A percentile compares a stretch with the other conserved stretches of the same genome.
Evolutionary conservation across 2,797 vertebrate species (phyloP).

Genomic region (Streptopelia turtur): DNA sequence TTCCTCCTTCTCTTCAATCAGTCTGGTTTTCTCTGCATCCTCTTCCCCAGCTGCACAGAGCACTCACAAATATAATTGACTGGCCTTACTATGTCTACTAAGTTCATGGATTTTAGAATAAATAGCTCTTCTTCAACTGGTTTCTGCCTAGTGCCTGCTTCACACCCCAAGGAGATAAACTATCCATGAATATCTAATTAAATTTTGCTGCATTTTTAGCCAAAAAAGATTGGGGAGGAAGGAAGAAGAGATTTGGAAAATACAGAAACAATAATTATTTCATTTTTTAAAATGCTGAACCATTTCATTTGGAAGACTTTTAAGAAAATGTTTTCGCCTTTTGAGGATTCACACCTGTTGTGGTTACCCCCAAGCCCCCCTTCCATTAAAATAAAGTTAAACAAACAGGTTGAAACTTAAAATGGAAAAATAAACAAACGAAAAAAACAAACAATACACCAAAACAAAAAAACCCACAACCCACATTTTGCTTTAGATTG

Average conservation of each 20-base stretch:
- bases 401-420: neutral
- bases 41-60: neutral
- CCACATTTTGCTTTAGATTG: neutral
- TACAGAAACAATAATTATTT: neutral
- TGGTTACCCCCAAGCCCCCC: too few relatives aligned
- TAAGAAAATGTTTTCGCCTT: neutral
- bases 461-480: too few relatives aligned
- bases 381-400: neutral
- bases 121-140: neutral
- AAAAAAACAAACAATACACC: too few relatives aligned
- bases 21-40: neutral
- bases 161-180: neutral
- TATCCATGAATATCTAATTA: neutral
- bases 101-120: neutral
- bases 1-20: neutral
- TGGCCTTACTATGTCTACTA: neutral
- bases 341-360: neutral
- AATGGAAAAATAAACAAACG: fast-evolving
- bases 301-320: neutral
- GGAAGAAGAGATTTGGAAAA: neutral
- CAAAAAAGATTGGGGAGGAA: neutral
- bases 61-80: neutral
- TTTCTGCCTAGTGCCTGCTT: neutral
- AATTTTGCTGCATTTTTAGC: neutral
- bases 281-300: neutral